A percentile compares a stretch with the other conserved stretches of the same genome.
These are phyloP conservation scores for Norana najaformis DNA, from an alignment of 2,888 invertebrate genomes.

Conservation along the genomic window DNA sequence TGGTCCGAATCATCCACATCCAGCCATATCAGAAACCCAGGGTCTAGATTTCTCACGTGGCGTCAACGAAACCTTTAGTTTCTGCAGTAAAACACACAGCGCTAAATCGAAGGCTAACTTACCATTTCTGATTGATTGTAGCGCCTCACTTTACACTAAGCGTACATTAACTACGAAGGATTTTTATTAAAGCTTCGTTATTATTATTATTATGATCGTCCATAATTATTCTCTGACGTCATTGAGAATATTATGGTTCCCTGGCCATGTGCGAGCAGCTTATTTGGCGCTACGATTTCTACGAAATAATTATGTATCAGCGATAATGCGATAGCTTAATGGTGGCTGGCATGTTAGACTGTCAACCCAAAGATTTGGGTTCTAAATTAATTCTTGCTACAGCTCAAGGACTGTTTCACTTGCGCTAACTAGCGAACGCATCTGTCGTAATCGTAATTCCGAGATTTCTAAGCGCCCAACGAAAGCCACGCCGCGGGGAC, in stretches of 20 bases:
- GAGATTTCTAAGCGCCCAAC: no score
- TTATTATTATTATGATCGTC: slow-evolving; percentile 13
- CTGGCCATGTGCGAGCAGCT: background rate
- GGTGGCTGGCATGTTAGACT: no score
- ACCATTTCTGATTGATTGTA: background rate
- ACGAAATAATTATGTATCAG: no score
- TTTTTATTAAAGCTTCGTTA: slow-evolving; percentile 3
- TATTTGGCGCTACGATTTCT: background rate
- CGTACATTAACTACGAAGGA: background rate
- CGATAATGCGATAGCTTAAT: no score
- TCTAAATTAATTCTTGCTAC: no score
- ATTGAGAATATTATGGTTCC: background rate
- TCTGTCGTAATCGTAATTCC: no score
- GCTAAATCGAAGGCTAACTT: background rate
- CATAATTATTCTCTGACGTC: background rate
- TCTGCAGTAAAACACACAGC: background rate
- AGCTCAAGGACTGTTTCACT: no score
- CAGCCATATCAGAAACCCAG: background rate
- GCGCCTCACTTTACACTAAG: background rate
- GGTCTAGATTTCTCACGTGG: background rate
- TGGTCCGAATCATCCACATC: background rate
- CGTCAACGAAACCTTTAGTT: background rate
- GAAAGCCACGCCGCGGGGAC: no score
- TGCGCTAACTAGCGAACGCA: no score
- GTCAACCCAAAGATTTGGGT: no score